These are phyloP conservation scores for Dryocosmus kuriphilus DNA, from an alignment of 2,888 invertebrate genomes.

Conservation along the genomic window DNA sequence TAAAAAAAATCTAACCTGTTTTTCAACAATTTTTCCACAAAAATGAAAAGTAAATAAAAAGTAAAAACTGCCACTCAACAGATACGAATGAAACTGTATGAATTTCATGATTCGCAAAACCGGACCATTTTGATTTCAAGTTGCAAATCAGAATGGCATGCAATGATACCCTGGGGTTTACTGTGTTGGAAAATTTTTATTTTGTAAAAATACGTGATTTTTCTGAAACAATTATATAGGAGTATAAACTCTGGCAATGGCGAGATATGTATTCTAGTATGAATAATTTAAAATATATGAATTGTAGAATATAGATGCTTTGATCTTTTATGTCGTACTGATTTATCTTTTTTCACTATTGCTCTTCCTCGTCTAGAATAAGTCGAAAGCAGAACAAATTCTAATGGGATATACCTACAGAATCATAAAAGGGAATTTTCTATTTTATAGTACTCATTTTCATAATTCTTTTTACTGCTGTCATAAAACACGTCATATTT, in stretches of 20 bases:
- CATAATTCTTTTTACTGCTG: not conserved
- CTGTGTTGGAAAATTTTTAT: not conserved
- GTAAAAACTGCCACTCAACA: too few relatives aligned
- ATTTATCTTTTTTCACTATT: not conserved
- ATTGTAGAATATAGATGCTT: not conserved
- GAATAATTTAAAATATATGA: not conserved
- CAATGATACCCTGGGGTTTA: too few relatives aligned
- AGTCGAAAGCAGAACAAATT: not conserved
- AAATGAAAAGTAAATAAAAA: too few relatives aligned
- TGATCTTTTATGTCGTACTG: not conserved
- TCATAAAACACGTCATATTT: not conserved
- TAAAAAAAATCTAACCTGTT: too few relatives aligned
- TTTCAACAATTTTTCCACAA: too few relatives aligned
- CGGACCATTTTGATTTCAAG: too few relatives aligned
- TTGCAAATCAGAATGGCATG: too few relatives aligned
- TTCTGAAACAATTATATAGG: not conserved
- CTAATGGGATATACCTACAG: not conserved
- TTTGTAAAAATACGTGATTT: too few relatives aligned
- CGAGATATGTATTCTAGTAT: not conserved
- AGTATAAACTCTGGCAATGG: not conserved
- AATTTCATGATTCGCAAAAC: too few relatives aligned
- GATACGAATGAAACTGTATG: too few relatives aligned
- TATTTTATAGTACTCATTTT: too few relatives aligned
- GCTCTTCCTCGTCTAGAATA: not conserved
- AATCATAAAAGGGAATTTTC: not conserved